A percentile compares a stretch with the other conserved stretches of the same genome.
phyloP scores from a whole-genome alignment of 2,113 vertebrate species.

The Pimephales promelas region DNA sequence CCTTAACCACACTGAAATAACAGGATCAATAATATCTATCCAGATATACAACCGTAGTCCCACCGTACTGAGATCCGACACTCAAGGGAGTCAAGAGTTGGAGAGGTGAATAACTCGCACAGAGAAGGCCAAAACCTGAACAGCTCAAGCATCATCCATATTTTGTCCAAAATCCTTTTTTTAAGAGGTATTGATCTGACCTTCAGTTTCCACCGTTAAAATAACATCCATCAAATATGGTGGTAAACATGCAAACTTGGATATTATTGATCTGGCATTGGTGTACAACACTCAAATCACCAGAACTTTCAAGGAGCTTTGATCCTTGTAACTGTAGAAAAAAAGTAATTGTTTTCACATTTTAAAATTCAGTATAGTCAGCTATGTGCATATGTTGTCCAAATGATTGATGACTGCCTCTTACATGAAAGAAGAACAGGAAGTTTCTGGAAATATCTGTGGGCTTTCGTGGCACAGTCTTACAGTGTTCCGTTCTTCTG shows the following conservation, averaged over 20 bases:
- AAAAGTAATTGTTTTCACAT: too few relatives aligned
- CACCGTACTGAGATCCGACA: slow-evolving; percentile 25
- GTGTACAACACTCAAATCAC: slow-evolving; percentile 10
- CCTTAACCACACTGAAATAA: slow-evolving; percentile 41
- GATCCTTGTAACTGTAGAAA: not conserved
- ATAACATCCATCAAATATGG: slow-evolving; percentile 38
- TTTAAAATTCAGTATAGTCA: slow-evolving; percentile 14
- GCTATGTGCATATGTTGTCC: not conserved
- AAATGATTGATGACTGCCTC: slow-evolving; percentile 3
- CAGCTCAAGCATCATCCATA: slow-evolving; percentile 43
- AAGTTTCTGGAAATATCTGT: too few relatives aligned
- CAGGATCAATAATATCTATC: slow-evolving; percentile 47
- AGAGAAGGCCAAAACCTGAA: not conserved
- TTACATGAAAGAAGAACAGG: not conserved
- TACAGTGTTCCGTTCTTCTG: too few relatives aligned
- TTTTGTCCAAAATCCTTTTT: slow-evolving; percentile 58
- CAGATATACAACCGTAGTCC: slow-evolving; percentile 4
- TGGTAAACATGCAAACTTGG: slow-evolving; percentile 30
- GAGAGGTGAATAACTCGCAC: not conserved
- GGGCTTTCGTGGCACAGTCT: too few relatives aligned
- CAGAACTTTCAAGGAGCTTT: not conserved
- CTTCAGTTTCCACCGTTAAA: slow-evolving; percentile 63
- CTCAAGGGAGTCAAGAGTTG: slow-evolving; percentile 26
- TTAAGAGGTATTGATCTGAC: slow-evolving; percentile 73
- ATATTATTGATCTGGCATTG: slow-evolving; percentile 20